A percentile compares a stretch with the other conserved stretches of the same genome.
phyloP scores from a whole-genome alignment of 2,797 vertebrate species.

The Tamandua tetradactyla region DNA sequence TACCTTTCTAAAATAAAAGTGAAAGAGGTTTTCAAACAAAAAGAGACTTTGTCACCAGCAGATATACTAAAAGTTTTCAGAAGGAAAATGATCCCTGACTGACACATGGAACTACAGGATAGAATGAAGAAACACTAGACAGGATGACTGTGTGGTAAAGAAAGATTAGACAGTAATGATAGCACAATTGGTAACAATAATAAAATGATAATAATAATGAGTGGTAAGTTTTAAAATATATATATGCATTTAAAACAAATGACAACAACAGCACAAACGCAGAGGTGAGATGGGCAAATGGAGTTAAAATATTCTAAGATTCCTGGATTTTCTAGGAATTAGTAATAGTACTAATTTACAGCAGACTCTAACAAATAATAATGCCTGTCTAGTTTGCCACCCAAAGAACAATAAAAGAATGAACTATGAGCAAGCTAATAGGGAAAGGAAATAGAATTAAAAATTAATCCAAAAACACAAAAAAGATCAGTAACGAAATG shows the following conservation, averaged over 20 bases:
- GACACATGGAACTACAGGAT: conserved; percentile 17
- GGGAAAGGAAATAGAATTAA: not conserved
- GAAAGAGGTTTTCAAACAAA: conserved; percentile 38
- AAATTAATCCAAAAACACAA: conserved; percentile 16
- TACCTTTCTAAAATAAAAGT: conserved; percentile 8
- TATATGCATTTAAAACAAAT: not conserved
- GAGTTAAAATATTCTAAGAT: not conserved
- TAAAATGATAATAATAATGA: not conserved
- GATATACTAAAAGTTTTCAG: conserved; percentile 12
- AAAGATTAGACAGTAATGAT: not conserved
- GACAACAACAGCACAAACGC: not conserved
- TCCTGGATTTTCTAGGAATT: not conserved
- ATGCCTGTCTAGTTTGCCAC: not conserved
- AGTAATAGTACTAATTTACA: conserved; percentile 6
- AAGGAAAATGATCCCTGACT: not conserved
- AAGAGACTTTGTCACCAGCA: not conserved
- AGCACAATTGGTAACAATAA: not conserved
- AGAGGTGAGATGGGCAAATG: not conserved
- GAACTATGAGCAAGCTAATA: not conserved
- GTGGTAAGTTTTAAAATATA: not conserved
- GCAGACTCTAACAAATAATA: not conserved
- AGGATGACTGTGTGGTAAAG: not conserved
- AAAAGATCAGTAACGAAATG: not conserved
- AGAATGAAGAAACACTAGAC: not conserved
- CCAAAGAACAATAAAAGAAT: conserved; percentile 20